phyloP scores from a whole-genome alignment of 2,113 vertebrate species.

The Leucosticte australis region DNA sequence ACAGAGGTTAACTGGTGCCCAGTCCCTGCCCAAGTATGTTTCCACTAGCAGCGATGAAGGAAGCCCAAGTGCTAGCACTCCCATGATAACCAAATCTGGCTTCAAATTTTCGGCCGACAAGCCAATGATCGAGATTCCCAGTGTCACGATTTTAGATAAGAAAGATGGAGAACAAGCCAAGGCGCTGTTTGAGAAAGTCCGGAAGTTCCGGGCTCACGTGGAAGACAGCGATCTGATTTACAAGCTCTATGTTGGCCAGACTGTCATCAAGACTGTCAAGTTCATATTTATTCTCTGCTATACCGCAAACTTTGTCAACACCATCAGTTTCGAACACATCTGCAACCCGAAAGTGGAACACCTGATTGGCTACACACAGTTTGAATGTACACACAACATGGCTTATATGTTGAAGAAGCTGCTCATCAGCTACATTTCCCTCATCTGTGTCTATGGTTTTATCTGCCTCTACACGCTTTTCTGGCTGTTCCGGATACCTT shows the following conservation, averaged over 20 bases:
- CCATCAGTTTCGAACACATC: constrained; percentile 90
- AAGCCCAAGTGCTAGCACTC: constrained; percentile 89
- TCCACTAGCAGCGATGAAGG: constrained; percentile 96
- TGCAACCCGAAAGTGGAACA: constrained; percentile 91
- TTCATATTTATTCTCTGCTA: constrained; percentile 97
- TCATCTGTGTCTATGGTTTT: constrained; percentile 93
- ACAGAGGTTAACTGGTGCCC: constrained; percentile 88
- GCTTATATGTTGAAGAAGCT: constrained; percentile 97
- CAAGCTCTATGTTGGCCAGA: constrained; percentile 93
- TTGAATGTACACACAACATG: constrained; percentile 97
- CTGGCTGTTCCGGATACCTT: constrained; percentile 93
- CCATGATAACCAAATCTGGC: constrained; percentile 88
- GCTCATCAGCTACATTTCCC: constrained; percentile 94
- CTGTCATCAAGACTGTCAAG: constrained; percentile 94
- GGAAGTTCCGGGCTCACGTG: constrained; percentile 94
- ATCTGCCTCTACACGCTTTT: constrained; percentile 96
- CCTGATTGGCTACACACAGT: constrained; percentile 89
- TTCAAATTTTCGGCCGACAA: constrained; percentile 94
- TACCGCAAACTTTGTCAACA: constrained; percentile 92
- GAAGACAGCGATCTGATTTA: constrained; percentile 98
- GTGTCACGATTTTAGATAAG: constrained; percentile 96
- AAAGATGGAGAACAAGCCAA: constrained; percentile 98
- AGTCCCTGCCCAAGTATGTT: constrained; percentile 90
- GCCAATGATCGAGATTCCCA: constrained; percentile 90
- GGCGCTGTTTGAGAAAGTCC: constrained; percentile 95